Percentiles rank a stretch among this genome's conserved stretches.
Evolutionary conservation across 2,888 invertebrate genomes (phyloP).

Genomic region (Eristalis intricaria): DNA sequence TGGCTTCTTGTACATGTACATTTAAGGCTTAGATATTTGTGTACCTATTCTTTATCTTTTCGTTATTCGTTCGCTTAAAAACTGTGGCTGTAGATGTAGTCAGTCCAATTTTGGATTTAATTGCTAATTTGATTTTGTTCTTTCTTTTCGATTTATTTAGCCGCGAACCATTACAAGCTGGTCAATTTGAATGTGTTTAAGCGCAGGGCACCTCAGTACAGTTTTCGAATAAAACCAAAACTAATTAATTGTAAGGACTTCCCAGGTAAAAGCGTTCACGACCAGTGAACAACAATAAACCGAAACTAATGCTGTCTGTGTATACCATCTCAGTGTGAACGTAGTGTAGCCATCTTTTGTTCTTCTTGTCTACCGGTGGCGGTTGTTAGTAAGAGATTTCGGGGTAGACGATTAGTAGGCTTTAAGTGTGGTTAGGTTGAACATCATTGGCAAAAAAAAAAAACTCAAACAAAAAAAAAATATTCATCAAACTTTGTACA

Average conservation of each 20-base stretch:
- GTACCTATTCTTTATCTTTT: slow-evolving; percentile 11
- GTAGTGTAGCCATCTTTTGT: slow-evolving; percentile 6
- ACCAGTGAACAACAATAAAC: slow-evolving; percentile 7
- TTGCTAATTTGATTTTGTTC: slow-evolving; percentile 39
- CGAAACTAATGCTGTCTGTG: slow-evolving; percentile 31
- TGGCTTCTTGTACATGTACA: slow-evolving; percentile 42
- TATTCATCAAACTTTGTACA: neutral
- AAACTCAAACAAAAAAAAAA: neutral
- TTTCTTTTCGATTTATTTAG: slow-evolving; percentile 74
- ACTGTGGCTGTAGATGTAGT: slow-evolving; percentile 7
- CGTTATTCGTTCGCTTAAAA: slow-evolving; percentile 4
- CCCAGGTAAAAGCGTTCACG: slow-evolving; percentile 78
- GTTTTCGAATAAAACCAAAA: slow-evolving; percentile 80
- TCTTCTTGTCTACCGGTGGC: neutral
- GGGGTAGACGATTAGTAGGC: neutral
- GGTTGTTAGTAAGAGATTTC: slow-evolving; percentile 2
- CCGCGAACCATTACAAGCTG: slow-evolving; percentile 82
- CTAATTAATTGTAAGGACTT: slow-evolving; percentile 76
- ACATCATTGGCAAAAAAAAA: neutral
- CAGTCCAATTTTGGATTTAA: slow-evolving; percentile 1
- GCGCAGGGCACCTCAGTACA: slow-evolving; percentile 80
- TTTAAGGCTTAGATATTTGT: slow-evolving; percentile 13
- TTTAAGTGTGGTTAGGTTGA: neutral
- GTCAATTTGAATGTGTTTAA: slow-evolving; percentile 83
- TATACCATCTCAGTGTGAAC: slow-evolving; percentile 18